Conservation (phyloP, 2,888 invertebrate genomes). For the Caenorhabditis becei region DNA sequence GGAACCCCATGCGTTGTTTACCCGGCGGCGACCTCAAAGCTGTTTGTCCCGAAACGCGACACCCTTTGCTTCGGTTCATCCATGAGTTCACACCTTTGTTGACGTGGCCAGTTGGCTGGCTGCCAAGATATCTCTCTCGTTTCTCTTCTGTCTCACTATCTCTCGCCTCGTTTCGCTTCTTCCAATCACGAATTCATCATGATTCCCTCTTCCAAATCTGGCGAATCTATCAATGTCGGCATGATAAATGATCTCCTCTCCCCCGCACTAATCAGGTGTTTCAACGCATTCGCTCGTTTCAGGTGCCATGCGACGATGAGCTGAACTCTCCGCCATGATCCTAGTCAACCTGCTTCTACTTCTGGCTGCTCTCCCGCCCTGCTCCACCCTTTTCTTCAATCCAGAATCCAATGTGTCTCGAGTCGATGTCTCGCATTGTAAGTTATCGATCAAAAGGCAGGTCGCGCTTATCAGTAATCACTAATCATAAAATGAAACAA, state of each 20-base stretch:
- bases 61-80: constrained; percentile 13
- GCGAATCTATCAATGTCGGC: constrained; percentile 54
- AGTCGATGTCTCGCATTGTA: constrained; percentile 48
- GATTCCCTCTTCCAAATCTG: constrained; percentile 45
- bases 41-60: constrained; percentile 52
- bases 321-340: neutral
- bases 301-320: constrained; percentile 29
- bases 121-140: constrained; percentile 36
- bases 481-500: neutral
- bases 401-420: constrained; percentile 44
- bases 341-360: neutral
- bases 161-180: constrained; percentile 11
- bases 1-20: constrained; percentile 52
- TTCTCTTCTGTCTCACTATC: constrained; percentile 14
- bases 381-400: constrained; percentile 32
- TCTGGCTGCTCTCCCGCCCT: too few relatives aligned
- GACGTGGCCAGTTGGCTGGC: constrained; percentile 32
- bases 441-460: constrained; percentile 21
- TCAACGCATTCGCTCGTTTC: constrained; percentile 13
- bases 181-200: constrained; percentile 48
- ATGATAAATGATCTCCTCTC: constrained; percentile 51
- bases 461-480: too few relatives aligned
- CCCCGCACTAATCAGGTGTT: constrained; percentile 48
- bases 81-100: constrained; percentile 42
- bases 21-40: constrained; percentile 37